Conservation (phyloP, 2,113 vertebrate genomes). For the Pitta sordida region DNA sequence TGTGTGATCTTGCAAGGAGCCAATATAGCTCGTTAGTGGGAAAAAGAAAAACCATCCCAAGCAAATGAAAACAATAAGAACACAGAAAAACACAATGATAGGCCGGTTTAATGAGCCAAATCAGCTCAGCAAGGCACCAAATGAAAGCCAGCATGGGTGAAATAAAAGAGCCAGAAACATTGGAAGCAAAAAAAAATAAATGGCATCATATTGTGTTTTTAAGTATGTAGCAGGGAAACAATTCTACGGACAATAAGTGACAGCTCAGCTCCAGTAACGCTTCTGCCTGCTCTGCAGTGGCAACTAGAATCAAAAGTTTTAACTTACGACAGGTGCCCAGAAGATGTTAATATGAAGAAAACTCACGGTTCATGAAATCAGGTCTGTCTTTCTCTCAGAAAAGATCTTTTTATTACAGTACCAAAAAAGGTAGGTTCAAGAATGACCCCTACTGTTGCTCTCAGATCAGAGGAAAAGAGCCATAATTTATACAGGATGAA, state of each 20-base stretch:
- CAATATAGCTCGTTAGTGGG: not conserved
- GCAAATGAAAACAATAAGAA: not conserved
- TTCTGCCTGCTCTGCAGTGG: not conserved
- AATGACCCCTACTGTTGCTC: not conserved
- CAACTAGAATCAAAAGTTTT: not conserved
- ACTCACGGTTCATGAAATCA: not conserved
- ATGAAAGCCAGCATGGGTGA: not conserved
- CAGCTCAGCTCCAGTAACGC: not conserved
- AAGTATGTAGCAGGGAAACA: not conserved
- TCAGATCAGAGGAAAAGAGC: not conserved
- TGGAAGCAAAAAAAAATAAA: not conserved
- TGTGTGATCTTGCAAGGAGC: not conserved
- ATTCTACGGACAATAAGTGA: not conserved
- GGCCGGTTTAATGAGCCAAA: conserved; percentile 13
- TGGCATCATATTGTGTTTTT: not conserved
- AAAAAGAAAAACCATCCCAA: not conserved
- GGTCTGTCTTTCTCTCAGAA: not conserved
- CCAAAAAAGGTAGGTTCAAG: not conserved
- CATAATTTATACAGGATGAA: not conserved
- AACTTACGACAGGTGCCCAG: not conserved
- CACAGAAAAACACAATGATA: not conserved
- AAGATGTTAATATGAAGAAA: not conserved
- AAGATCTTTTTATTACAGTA: not conserved
- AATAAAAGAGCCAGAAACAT: not conserved
- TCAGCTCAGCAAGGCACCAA: not conserved